These are phyloP conservation scores for Sebastes matsubarae DNA, from an alignment of 2,797 vertebrate genomes.

Conservation along the genomic window DNA sequence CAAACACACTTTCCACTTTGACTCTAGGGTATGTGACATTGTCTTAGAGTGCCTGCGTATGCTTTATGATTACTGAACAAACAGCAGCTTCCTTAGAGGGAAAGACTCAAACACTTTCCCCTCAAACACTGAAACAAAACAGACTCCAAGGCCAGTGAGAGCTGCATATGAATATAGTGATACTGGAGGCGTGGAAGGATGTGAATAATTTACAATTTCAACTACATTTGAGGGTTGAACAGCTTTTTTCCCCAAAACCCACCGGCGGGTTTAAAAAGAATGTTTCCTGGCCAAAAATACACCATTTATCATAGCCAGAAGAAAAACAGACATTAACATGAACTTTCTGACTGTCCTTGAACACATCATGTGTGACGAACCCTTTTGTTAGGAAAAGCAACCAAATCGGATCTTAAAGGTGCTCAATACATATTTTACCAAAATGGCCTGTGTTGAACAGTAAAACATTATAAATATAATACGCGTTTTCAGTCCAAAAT, in stretches of 20 bases:
- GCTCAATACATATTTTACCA: too few relatives aligned
- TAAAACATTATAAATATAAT: too few relatives aligned
- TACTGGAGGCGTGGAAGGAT: neutral
- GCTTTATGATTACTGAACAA: conserved; percentile 38
- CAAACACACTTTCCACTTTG: neutral
- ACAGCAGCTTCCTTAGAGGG: conserved; percentile 12
- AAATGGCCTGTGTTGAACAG: too few relatives aligned
- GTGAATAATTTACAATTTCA: neutral
- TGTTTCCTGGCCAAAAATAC: neutral
- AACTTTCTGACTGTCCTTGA: neutral
- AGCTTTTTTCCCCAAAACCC: neutral
- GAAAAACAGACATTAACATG: neutral
- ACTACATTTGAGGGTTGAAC: neutral
- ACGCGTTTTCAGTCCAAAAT: too few relatives aligned
- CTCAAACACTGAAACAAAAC: conserved; percentile 1
- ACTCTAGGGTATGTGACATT: neutral
- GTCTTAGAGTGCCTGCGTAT: conserved; percentile 4
- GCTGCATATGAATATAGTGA: neutral
- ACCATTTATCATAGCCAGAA: neutral
- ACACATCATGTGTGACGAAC: neutral
- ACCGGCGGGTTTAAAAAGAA: neutral
- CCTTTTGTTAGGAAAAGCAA: neutral
- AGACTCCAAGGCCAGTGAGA: conserved; percentile 3
- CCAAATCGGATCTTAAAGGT: neutral
- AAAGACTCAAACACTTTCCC: neutral